These are phyloP conservation scores for Myopa testacea DNA, from an alignment of 2,888 invertebrate genomes.

Conservation along the genomic window DNA sequence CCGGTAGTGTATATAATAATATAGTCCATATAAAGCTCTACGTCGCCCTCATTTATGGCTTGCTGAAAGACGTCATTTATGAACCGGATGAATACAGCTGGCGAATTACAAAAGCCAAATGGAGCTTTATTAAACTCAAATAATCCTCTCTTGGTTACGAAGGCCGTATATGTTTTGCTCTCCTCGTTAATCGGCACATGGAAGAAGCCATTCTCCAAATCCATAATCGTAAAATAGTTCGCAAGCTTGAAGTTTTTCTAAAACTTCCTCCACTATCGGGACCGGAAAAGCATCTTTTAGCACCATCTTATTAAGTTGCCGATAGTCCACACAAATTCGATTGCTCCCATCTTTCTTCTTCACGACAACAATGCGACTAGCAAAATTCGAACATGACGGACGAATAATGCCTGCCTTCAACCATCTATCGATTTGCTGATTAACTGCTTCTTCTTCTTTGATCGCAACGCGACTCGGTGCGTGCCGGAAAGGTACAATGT, in stretches of 20 bases:
- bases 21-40: constrained; percentile 47
- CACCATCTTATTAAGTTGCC: constrained; percentile 59
- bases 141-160: constrained; percentile 25
- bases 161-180: constrained; percentile 39
- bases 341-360: constrained; percentile 21
- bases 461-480: constrained; percentile 39
- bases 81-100: constrained; percentile 38
- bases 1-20: constrained; percentile 45
- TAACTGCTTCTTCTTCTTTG: constrained; percentile 36
- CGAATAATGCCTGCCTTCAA: constrained; percentile 19
- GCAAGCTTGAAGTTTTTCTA: constrained; percentile 26
- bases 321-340: constrained; percentile 61
- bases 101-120: constrained; percentile 38
- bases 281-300: constrained; percentile 60
- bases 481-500: constrained; percentile 41
- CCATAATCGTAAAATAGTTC: constrained; percentile 32
- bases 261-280: constrained; percentile 38
- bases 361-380: constrained; percentile 18
- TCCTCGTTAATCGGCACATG: constrained; percentile 34
- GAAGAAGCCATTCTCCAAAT: constrained; percentile 41
- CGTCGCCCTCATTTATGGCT: constrained; percentile 36
- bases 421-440: constrained; percentile 29
- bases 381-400: constrained; percentile 22
- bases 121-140: constrained; percentile 41
- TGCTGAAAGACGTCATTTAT: constrained; percentile 43